A percentile compares a stretch with the other conserved stretches of the same genome.
phyloP scores from a whole-genome alignment of 2,113 vertebrate genomes.

The Tychaedon coryphoeus region DNA sequence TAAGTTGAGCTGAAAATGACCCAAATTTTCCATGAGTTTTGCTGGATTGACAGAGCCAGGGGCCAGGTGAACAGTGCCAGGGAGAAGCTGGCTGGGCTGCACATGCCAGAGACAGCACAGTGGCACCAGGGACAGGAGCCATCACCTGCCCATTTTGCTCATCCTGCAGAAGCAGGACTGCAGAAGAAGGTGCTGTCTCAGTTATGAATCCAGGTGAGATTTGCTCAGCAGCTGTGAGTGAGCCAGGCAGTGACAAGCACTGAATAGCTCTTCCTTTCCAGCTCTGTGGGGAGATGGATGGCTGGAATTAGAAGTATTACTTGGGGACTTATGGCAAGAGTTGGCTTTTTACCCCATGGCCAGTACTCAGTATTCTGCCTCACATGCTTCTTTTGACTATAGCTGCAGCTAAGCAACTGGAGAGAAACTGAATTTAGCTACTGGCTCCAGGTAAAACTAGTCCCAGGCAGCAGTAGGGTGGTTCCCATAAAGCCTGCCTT shows the following conservation, averaged over 20 bases:
- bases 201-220: not conserved
- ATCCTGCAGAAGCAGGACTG: not conserved
- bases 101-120: fast-evolving
- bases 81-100: not conserved
- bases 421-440: not conserved
- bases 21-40: not conserved
- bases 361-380: not conserved
- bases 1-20: not conserved
- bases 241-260: not conserved
- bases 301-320: not conserved
- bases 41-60: not conserved
- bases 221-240: not conserved
- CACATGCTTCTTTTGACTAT: not conserved
- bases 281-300: not conserved
- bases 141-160: not conserved
- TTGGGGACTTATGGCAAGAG: not conserved
- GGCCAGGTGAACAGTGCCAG: not conserved
- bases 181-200: not conserved
- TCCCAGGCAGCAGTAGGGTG: not conserved
- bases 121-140: not conserved
- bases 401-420: not conserved
- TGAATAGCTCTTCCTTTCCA: not conserved
- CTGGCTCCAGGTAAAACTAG: not conserved
- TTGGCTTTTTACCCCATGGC: not conserved
- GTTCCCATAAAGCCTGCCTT: not conserved